These are phyloP conservation scores for Drosophila willistoni DNA, from an alignment of 1,140 invertebrate genomes.

Conservation along the genomic window DNA sequence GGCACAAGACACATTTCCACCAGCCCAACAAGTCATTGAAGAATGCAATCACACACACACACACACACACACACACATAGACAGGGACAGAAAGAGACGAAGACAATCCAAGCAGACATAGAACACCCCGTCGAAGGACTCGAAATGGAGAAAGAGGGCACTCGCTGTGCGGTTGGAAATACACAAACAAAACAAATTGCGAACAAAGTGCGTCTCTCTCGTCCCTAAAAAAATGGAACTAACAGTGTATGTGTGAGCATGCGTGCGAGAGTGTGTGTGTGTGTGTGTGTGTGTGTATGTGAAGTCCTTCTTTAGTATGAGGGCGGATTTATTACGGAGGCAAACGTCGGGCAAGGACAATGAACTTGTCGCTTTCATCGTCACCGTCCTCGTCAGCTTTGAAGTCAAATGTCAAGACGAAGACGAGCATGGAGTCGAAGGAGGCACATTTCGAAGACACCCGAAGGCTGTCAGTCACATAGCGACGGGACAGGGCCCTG, in stretches of 20 bases:
- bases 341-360: slow-evolving; percentile 64
- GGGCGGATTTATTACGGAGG: slow-evolving; percentile 71
- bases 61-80: slow-evolving; percentile 15
- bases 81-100: slow-evolving; percentile 22
- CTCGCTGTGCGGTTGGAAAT: slow-evolving; percentile 55
- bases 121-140: slow-evolving; percentile 7
- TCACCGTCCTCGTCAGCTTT: slow-evolving; percentile 70
- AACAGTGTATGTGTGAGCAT: background rate
- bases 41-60: slow-evolving; percentile 33
- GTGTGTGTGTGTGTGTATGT: slow-evolving; percentile 13
- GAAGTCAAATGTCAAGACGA: slow-evolving; percentile 75
- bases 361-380: slow-evolving; percentile 78
- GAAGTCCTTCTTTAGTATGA: slow-evolving; percentile 42
- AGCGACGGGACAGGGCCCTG: slow-evolving; percentile 34
- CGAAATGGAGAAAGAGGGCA: slow-evolving; percentile 37
- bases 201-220: slow-evolving; percentile 78
- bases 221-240: slow-evolving; percentile 9
- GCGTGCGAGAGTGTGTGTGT: slow-evolving; percentile 24
- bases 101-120: slow-evolving; percentile 6
- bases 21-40: slow-evolving; percentile 6
- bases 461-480: slow-evolving; percentile 59
- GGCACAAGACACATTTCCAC: slow-evolving; percentile 58
- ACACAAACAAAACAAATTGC: slow-evolving; percentile 79
- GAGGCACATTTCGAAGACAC: slow-evolving; percentile 43
- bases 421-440: slow-evolving; percentile 42